These are phyloP conservation scores for Tupiocoris notatus DNA, from an alignment of 2,888 invertebrate species.

Conservation along the genomic window DNA sequence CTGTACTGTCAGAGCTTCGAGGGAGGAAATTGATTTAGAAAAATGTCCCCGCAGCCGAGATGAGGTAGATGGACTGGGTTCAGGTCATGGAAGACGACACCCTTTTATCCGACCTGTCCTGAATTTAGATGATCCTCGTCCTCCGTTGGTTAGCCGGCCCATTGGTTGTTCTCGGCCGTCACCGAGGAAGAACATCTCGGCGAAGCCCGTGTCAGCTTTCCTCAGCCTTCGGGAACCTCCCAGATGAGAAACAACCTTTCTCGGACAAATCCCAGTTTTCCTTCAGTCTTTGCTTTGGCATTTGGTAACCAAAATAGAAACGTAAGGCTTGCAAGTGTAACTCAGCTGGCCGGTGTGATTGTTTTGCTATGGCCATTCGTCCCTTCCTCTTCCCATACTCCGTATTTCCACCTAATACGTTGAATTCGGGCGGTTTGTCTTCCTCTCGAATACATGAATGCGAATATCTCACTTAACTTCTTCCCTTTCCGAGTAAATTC, in stretches of 20 bases:
- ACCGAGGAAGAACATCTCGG: background rate
- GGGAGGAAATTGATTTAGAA: background rate
- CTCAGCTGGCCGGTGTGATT: background rate
- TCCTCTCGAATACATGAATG: background rate
- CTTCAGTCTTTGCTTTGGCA: background rate
- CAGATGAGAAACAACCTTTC: background rate
- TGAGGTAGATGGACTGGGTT: background rate
- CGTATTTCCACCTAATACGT: background rate
- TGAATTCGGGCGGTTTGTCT: background rate
- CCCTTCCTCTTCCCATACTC: background rate
- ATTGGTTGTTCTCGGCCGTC: background rate
- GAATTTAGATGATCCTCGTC: background rate
- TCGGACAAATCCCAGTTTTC: background rate
- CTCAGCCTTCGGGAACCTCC: background rate
- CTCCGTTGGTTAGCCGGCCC: background rate
- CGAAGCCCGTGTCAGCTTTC: background rate
- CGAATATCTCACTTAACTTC: background rate
- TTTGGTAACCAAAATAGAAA: background rate
- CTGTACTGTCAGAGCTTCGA: background rate
- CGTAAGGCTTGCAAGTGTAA: background rate
- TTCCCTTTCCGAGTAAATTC: background rate
- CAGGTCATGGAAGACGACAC: background rate
- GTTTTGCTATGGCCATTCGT: background rate
- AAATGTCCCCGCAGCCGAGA: background rate
- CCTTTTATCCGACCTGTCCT: background rate